phyloP scores from a whole-genome alignment of 2,888 invertebrate species.

The Tetragonula carbonaria region DNA sequence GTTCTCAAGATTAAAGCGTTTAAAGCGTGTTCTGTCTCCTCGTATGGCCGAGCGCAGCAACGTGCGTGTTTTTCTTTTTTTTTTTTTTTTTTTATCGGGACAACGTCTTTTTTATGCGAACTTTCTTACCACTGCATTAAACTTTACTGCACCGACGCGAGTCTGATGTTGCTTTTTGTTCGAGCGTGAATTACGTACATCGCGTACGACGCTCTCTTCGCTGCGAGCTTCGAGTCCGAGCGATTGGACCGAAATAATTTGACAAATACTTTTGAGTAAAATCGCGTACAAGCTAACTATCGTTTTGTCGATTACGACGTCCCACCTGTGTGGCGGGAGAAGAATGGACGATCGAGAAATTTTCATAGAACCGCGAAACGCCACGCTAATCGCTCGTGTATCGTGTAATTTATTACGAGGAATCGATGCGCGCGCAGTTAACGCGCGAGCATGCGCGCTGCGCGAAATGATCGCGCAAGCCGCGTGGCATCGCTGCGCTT shows the following conservation, averaged over 20 bases:
- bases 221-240: neutral
- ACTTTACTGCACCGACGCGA: conserved; percentile 17
- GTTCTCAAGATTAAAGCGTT: conserved; percentile 67
- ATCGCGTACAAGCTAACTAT: neutral
- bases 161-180: neutral
- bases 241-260: neutral
- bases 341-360: no score
- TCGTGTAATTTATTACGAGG: neutral
- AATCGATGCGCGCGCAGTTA: conserved; percentile 34
- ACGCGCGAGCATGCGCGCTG: conserved; percentile 38
- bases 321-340: neutral
- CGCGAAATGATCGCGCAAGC: conserved; percentile 15
- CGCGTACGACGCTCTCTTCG: neutral
- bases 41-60: conserved; percentile 51
- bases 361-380: neutral
- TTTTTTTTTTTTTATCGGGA: conserved; percentile 36
- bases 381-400: neutral
- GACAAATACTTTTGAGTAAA: no score
- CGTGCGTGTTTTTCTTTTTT: conserved; percentile 14
- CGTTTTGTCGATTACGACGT: neutral
- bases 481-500: conserved; percentile 36
- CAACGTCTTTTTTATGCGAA: conserved; percentile 28
- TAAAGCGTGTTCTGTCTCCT: conserved; percentile 61
- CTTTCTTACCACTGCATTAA: conserved; percentile 39
- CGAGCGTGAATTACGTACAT: neutral